phyloP scores from a whole-genome alignment of 2,797 vertebrate genomes.

The Tarsius wallacei region DNA sequence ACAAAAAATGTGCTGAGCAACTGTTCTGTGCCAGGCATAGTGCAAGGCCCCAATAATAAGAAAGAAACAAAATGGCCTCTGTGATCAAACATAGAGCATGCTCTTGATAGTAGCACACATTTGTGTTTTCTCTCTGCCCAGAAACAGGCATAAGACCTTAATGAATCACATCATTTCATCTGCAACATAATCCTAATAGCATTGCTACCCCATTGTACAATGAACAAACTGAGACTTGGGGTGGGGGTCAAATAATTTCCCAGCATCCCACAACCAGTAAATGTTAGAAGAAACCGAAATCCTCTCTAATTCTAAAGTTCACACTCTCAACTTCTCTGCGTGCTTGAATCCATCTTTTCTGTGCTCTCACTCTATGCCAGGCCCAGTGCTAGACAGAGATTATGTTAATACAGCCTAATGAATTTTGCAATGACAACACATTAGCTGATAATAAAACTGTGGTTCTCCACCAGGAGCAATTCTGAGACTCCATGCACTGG shows the following conservation, averaged over 20 bases:
- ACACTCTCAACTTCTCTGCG: background rate
- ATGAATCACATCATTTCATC: background rate
- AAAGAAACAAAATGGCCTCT: background rate
- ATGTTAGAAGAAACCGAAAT: background rate
- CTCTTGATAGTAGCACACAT: background rate
- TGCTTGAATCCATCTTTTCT: background rate
- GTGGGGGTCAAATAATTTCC: background rate
- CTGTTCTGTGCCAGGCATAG: too few species aligned
- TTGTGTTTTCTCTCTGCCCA: background rate
- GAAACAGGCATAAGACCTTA: background rate
- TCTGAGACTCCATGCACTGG: background rate
- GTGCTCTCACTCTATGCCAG: background rate
- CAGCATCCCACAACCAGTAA: background rate
- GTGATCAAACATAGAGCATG: background rate
- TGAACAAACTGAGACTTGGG: background rate
- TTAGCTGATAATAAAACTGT: background rate
- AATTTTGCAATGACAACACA: background rate
- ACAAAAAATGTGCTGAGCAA: background rate
- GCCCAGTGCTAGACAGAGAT: background rate
- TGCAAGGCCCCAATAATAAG: background rate
- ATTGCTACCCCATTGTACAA: background rate
- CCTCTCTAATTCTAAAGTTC: background rate
- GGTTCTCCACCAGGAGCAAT: background rate
- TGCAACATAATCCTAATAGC: background rate
- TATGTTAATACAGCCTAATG: background rate